Base-by-base conservation (phyloP, 2,888 invertebrate genomes). In the Phyto melanocephala region DNA sequence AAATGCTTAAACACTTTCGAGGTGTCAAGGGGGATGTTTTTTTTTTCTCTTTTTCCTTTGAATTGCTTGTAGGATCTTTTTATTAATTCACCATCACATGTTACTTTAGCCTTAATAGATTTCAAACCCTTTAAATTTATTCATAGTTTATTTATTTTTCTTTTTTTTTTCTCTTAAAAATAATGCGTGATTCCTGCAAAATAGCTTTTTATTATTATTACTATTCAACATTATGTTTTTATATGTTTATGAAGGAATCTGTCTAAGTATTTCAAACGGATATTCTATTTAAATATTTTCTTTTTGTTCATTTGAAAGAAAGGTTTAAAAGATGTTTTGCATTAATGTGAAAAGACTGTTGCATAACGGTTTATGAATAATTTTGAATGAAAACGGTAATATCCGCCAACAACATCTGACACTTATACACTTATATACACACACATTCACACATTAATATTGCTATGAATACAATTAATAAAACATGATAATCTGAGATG, bases 201-300 rank as follows among this genome's bases (percentile, higher is more conserved):
- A 70, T 24, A 37, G 42, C 42, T 47, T 15, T 42, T 17, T 52
- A 17, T 63, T 13, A 3, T 20, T 40, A n/a, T 20, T 10, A 6
- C 3, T 22, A 20, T 22, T 17, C 17, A 5, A 52, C 8, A 47
- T 63, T 75, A 42, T 70, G 3, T 15, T 20, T 24, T 17, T 52
- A 42, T 45, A 45, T 79, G 65, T 37, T 52, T n/a, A n/a, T 3
- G 11, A 42, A 45, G 58, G 67, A 74, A 80, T 80, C 35, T 67
- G 67, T 67, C 8, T 37, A n/a, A n/a, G n/a, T n/a, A 11, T 20
- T 45, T 13, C 58, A 42, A 74, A 67, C 83, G 85, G 84, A 84
- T 79, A 84, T 84, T 84, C 83, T 79, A 83, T 84, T 82, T 76
- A 75, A 76, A 83, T 84, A 20, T 79, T 33, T 52, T 45, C 28